Evolutionary conservation across 2,888 invertebrate species (phyloP).

Genomic region (Dusona sp.): DNA sequence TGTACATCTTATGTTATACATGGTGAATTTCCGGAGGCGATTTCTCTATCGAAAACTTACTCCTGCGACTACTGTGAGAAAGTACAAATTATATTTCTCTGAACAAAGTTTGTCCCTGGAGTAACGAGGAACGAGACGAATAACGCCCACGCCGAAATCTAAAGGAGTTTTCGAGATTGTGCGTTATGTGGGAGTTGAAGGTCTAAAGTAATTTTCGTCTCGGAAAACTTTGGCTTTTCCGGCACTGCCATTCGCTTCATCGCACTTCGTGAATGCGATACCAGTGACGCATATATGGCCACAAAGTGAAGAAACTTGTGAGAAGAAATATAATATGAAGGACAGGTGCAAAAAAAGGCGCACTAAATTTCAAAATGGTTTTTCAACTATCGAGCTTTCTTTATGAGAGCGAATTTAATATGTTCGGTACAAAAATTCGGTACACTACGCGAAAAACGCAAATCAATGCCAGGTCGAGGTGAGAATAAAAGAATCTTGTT

Average conservation of each 20-base stretch:
- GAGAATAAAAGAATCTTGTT: background rate
- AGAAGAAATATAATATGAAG: background rate
- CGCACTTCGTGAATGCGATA: conserved; percentile 14
- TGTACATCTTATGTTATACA: background rate
- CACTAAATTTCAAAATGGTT: background rate
- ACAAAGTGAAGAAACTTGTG: background rate
- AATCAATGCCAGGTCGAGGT: background rate
- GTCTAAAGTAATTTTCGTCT: conserved; percentile 54
- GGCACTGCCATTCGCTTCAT: background rate
- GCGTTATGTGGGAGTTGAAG: conserved; percentile 46
- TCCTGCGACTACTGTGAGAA: conserved; percentile 38
- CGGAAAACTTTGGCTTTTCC: conserved; percentile 43
- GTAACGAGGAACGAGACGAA: conserved; percentile 7
- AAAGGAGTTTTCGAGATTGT: conserved; percentile 26
- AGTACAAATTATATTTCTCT: conserved; percentile 56
- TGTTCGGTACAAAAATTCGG: background rate
- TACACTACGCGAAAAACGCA: background rate
- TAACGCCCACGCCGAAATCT: conserved; percentile 4
- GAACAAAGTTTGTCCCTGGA: conserved; percentile 30
- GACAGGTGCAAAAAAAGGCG: conserved; percentile 21
- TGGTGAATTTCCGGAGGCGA: conserved; percentile 28
- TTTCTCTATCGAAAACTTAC: conserved; percentile 58
- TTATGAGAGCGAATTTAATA: background rate
- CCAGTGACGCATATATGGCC: background rate
- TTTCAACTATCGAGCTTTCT: background rate